Percentiles rank a stretch among this genome's conserved stretches.
phyloP scores from a whole-genome alignment of 2,888 invertebrate genomes.

The Pardosa pseudoannulata region DNA sequence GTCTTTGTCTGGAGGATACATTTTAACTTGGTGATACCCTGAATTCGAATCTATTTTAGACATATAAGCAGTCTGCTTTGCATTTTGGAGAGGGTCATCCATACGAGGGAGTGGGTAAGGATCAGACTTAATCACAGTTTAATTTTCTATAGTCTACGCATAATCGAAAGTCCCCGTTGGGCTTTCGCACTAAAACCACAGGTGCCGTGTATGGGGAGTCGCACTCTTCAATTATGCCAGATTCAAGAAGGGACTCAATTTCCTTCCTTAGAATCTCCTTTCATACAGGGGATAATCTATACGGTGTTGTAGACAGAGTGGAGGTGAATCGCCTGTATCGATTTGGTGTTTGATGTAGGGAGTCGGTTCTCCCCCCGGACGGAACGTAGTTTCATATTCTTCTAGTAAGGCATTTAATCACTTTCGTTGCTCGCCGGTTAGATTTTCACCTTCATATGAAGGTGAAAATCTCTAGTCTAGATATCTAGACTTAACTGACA shows the following conservation, averaged over 20 bases:
- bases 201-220: neutral
- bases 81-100: no score
- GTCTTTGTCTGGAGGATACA: no score
- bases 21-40: no score
- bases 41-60: no score
- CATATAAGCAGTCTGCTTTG: no score
- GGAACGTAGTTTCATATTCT: slow-evolving; percentile 20
- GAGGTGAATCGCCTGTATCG: neutral
- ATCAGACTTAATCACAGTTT: no score
- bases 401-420: neutral
- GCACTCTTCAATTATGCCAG: slow-evolving; percentile 9
- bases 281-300: neutral
- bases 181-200: slow-evolving; percentile 13
- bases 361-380: slow-evolving; percentile 8
- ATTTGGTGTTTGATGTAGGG: neutral
- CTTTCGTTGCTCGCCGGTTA: slow-evolving; percentile 16
- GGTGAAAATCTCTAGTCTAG: no score
- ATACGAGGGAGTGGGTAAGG: no score
- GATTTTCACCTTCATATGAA: slow-evolving; percentile 18
- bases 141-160: no score
- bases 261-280: neutral
- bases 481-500: no score
- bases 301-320: neutral
- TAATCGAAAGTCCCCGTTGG: neutral
- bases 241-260: neutral